Base-by-base conservation (phyloP, 1,140 invertebrate genomes). In the Drosophila leontia region DNA sequence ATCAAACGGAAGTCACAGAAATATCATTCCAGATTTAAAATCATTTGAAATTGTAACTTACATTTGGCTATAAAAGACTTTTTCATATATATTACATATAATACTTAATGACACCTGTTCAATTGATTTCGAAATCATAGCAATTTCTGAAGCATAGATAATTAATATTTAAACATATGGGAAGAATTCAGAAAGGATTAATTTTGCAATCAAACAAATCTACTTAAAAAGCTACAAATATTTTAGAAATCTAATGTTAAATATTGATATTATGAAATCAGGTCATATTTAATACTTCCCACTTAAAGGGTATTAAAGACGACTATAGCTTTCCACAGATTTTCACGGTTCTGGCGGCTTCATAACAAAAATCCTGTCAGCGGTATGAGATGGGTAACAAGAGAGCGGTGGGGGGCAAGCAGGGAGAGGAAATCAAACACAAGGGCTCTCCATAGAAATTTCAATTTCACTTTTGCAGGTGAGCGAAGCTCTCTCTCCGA, bases 381-480 rank as follows among this genome's bases (percentile, higher is more conserved):
- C 23, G 44, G 67, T 19, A 26, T 13, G 29, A 44, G 32, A 56
- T 80, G 29, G 34, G 8, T 12, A 13, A 34, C 7, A 32, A 17
- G 26, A 15, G 51, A 17, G 35, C 19, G 37, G 17, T 17, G 34
- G 13, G 26, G 23, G 48, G 17, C 71, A 48, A 41, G 56, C 47
- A 23, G 13, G 32, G 13, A 19, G 34, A 48, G 29, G 76, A 55
- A 55, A 57, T 48, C 57, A 76, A 79, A 69, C 42, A 60, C 48
- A 81, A 77, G 74, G 47, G 61, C 78, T 58, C 67, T 78, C 75
- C 76, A 86, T 57, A 71, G 72, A 88, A 87, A 87, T 87, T 87
- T 87, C 84, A 90, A 78, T 87, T 87, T 87, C 84, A 87, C 76
- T 87, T 87, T 75, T 53, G 84, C 84, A 87, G 84, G 77, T 87